These are phyloP conservation scores for Zosterops hypoxanthus DNA, from an alignment of 2,113 vertebrate species.

Conservation along the genomic window DNA sequence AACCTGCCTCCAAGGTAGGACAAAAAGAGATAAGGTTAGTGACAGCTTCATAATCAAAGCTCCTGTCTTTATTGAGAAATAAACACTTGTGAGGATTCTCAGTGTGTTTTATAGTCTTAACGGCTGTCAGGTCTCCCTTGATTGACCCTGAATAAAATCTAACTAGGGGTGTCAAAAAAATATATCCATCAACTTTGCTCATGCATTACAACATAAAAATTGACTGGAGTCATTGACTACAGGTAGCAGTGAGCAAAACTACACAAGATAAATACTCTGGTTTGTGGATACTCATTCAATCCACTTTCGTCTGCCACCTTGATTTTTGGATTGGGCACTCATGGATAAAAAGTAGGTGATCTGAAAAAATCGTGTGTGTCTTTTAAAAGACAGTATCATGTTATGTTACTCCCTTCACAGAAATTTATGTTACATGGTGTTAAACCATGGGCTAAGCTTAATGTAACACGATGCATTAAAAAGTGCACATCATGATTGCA, in stretches of 20 bases:
- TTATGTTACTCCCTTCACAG: slow-evolving; percentile 70
- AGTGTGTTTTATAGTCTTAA: slow-evolving; percentile 56
- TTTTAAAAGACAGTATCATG: slow-evolving; percentile 76
- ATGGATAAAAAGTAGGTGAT: slow-evolving; percentile 78
- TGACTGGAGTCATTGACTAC: slow-evolving; percentile 75
- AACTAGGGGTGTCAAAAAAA: slow-evolving; percentile 74
- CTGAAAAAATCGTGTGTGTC: slow-evolving; percentile 77
- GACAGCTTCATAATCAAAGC: slow-evolving; percentile 35
- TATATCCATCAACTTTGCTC: slow-evolving; percentile 74
- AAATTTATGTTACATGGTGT: slow-evolving; percentile 78
- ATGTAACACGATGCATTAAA: slow-evolving; percentile 78
- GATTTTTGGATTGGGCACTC: slow-evolving; percentile 77
- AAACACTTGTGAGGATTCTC: slow-evolving; percentile 62
- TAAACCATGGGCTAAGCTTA: slow-evolving; percentile 69
- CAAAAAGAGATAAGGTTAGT: slow-evolving; percentile 32
- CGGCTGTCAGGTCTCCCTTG: slow-evolving; percentile 68
- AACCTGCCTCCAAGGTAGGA: neutral
- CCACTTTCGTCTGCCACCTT: slow-evolving; percentile 75
- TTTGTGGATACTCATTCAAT: slow-evolving; percentile 72
- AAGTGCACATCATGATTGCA: slow-evolving; percentile 66
- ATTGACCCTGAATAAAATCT: slow-evolving; percentile 76
- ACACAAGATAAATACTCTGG: slow-evolving; percentile 74
- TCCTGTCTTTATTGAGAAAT: slow-evolving; percentile 19
- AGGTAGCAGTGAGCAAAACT: slow-evolving; percentile 76
- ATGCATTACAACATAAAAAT: slow-evolving; percentile 81